These are phyloP conservation scores for Anthophora plumipes DNA, from an alignment of 2,888 invertebrate genomes.

Conservation along the genomic window DNA sequence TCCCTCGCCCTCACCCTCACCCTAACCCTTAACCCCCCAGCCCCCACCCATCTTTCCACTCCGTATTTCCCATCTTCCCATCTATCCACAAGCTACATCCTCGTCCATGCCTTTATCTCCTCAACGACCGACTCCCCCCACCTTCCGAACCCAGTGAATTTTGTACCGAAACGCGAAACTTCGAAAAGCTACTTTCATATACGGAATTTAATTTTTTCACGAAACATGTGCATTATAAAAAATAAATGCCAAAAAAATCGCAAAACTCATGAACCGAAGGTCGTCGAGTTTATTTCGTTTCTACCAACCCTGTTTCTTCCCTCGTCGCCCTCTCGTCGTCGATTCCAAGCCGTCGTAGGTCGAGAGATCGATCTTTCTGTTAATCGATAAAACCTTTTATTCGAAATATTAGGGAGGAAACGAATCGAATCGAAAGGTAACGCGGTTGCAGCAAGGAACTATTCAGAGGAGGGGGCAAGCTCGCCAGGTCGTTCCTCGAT, in stretches of 20 bases:
- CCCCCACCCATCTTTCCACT: neutral
- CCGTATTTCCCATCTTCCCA: no score
- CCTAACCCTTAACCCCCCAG: neutral
- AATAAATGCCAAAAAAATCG: slow-evolving; percentile 84
- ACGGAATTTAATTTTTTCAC: slow-evolving; percentile 85
- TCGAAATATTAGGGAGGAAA: neutral
- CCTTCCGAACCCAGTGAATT: slow-evolving; percentile 77
- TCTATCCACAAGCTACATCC: neutral
- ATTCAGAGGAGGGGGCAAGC: neutral
- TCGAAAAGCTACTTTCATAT: slow-evolving; percentile 83
- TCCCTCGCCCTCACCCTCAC: neutral
- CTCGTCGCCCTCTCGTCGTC: no score
- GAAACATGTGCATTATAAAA: slow-evolving; percentile 85
- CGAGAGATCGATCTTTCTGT: no score
- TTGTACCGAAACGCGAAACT: slow-evolving; percentile 82
- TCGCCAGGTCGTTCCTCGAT: slow-evolving; percentile 85
- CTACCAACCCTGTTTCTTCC: neutral
- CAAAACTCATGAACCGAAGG: slow-evolving; percentile 76
- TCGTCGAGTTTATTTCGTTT: slow-evolving; percentile 26
- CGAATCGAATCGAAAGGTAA: neutral
- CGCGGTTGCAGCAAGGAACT: neutral
- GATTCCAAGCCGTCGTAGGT: no score
- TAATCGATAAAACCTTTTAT: neutral
- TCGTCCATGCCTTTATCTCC: neutral
- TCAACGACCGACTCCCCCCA: slow-evolving; percentile 12